phyloP scores from a whole-genome alignment of 2,888 invertebrate species.

The Pheosia gnoma region DNA sequence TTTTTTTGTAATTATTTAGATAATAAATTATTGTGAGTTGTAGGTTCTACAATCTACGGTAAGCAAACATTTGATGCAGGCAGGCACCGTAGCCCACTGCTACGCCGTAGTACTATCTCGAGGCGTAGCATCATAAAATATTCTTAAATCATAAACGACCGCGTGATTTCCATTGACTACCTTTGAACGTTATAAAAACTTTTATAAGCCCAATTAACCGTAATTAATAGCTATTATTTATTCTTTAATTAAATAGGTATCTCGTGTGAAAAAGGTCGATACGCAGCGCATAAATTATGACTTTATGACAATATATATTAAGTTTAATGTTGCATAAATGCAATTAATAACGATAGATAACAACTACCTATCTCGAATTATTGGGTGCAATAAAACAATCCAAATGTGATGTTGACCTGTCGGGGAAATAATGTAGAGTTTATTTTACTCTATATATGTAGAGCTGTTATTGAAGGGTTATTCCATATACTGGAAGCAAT shows the following conservation, averaged over 20 bases:
- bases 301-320: conserved; percentile 1
- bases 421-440: not conserved
- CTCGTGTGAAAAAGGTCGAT: not conserved
- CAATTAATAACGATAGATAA: conserved; percentile 8
- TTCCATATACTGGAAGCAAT: no score
- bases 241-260: conserved; percentile 6
- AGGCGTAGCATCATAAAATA: conserved; percentile 19
- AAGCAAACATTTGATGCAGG: conserved; percentile 4
- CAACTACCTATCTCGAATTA: conserved; percentile 9
- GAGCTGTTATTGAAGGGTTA: no score
- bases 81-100: conserved; percentile 16
- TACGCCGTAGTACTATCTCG: conserved; percentile 30
- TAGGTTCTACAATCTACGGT: not conserved
- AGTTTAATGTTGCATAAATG: conserved; percentile 8
- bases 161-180: not conserved
- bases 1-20: no score
- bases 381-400: conserved; percentile 10
- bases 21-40: no score
- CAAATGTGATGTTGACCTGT: not conserved
- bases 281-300: not conserved
- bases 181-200: conserved; percentile 1
- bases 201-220: conserved; percentile 2
- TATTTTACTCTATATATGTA: no score
- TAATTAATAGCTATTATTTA: conserved; percentile 6
- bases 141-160: not conserved